phyloP scores from a whole-genome alignment of 2,888 invertebrate genomes.

The Eupithecia dodoneata region DNA sequence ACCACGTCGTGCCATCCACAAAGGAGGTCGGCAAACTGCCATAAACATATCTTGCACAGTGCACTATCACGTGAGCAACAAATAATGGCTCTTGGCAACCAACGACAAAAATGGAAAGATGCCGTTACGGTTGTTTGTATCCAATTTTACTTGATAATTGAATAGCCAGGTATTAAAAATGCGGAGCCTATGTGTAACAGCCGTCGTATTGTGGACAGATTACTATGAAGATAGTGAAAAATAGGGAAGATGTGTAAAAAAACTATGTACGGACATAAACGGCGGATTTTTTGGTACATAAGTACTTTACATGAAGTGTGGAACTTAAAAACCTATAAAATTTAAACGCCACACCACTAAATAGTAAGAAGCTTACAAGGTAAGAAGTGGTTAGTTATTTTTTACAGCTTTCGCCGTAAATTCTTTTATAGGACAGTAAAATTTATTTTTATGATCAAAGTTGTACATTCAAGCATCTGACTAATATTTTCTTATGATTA shows the following conservation, averaged over 20 bases:
- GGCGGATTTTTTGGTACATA: background rate
- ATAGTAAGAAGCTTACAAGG: conserved; percentile 15
- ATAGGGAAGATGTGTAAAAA: background rate
- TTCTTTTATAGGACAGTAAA: conserved; percentile 32
- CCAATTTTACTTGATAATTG: background rate
- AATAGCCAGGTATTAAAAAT: background rate
- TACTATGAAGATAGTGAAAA: background rate
- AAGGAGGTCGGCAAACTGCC: background rate
- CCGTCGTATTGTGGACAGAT: background rate
- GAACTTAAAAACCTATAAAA: conserved; percentile 2
- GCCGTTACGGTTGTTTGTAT: background rate
- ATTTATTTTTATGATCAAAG: conserved; percentile 26
- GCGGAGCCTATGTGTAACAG: background rate
- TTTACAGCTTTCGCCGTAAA: conserved; percentile 30
- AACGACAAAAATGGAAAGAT: background rate
- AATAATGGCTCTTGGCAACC: background rate
- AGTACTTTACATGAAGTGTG: background rate
- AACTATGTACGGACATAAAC: background rate
- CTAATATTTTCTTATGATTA: background rate
- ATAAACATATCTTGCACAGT: background rate
- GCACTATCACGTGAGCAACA: conserved; percentile 4
- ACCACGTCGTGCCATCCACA: background rate
- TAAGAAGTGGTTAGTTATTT: conserved; percentile 30
- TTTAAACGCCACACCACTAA: conserved; percentile 8
- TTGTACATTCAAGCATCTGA: conserved; percentile 19